Evolutionary conservation across 2,888 invertebrate species (phyloP).

Genomic region (Pelosia muscerda): DNA sequence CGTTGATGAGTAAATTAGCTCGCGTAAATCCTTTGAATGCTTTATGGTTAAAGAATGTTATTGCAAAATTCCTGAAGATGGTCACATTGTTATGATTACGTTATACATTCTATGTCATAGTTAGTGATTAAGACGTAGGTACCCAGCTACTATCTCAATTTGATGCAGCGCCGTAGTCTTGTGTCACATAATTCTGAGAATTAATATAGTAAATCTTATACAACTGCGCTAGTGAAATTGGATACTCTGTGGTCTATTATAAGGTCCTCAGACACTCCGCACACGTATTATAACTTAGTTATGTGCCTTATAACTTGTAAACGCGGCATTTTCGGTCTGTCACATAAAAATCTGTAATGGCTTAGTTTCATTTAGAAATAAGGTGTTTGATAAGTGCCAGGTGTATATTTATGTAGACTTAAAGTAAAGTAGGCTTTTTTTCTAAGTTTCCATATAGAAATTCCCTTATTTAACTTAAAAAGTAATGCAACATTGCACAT

Average conservation of each 20-base stretch:
- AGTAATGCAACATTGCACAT: no score
- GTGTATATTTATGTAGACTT: no score
- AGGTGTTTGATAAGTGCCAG: no score
- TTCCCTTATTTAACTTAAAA: no score
- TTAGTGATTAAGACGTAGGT: neutral
- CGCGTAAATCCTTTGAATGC: no score
- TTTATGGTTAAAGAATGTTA: no score
- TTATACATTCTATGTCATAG: no score
- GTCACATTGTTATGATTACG: no score
- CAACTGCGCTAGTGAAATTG: slow-evolving; percentile 29
- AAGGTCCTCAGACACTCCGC: slow-evolving; percentile 17
- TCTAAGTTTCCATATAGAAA: no score
- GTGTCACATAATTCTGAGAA: slow-evolving; percentile 13
- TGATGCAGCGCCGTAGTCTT: neutral
- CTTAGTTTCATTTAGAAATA: neutral
- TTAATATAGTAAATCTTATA: slow-evolving; percentile 6
- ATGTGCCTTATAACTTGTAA: slow-evolving; percentile 30
- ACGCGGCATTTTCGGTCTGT: slow-evolving; percentile 6
- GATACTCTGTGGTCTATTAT: slow-evolving; percentile 29
- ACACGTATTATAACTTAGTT: slow-evolving; percentile 28
- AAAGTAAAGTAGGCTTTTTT: no score
- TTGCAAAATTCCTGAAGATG: no score
- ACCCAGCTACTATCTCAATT: neutral
- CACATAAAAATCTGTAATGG: neutral
- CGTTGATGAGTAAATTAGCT: no score